phyloP scores from a whole-genome alignment of 2,113 vertebrate species.

The Pipa parva region DNA sequence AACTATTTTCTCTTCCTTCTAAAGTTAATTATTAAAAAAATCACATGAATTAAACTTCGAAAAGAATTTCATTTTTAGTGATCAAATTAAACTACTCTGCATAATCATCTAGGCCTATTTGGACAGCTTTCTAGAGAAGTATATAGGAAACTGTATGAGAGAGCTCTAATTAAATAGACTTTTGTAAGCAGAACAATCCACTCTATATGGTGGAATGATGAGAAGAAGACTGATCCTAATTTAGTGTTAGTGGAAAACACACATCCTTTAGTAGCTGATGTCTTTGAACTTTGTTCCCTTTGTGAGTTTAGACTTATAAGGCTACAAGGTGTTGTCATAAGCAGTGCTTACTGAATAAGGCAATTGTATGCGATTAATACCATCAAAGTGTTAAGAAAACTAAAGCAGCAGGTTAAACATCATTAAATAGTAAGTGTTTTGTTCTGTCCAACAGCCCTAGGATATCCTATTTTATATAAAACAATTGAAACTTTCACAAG shows the following conservation, averaged over 20 bases:
- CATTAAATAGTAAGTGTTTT: slow-evolving; percentile 45
- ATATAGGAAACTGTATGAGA: slow-evolving; percentile 41
- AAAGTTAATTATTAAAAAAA: neutral
- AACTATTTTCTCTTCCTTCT: neutral
- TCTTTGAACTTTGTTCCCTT: slow-evolving; percentile 51
- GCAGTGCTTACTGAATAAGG: slow-evolving; percentile 49
- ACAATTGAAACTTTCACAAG: slow-evolving; percentile 25
- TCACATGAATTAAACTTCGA: neutral
- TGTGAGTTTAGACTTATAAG: slow-evolving; percentile 51
- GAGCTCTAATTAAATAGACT: slow-evolving; percentile 53
- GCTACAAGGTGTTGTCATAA: slow-evolving; percentile 50
- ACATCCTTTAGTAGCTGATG: slow-evolving; percentile 46
- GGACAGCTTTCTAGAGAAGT: slow-evolving; percentile 17
- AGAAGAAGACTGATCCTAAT: slow-evolving; percentile 47
- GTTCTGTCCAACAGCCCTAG: slow-evolving; percentile 47
- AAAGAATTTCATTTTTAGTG: neutral
- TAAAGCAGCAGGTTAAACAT: slow-evolving; percentile 54
- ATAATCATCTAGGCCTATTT: slow-evolving; percentile 22
- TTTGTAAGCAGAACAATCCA: slow-evolving; percentile 39
- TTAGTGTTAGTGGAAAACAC: slow-evolving; percentile 46
- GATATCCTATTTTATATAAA: slow-evolving; percentile 31
- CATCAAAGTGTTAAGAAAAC: slow-evolving; percentile 58
- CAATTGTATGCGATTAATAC: slow-evolving; percentile 56
- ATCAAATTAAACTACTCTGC: slow-evolving; percentile 1
- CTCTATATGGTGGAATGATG: slow-evolving; percentile 47